Evolutionary conservation across 2,113 vertebrate species (phyloP).

Genomic region (Sminthopsis crassicaudata): DNA sequence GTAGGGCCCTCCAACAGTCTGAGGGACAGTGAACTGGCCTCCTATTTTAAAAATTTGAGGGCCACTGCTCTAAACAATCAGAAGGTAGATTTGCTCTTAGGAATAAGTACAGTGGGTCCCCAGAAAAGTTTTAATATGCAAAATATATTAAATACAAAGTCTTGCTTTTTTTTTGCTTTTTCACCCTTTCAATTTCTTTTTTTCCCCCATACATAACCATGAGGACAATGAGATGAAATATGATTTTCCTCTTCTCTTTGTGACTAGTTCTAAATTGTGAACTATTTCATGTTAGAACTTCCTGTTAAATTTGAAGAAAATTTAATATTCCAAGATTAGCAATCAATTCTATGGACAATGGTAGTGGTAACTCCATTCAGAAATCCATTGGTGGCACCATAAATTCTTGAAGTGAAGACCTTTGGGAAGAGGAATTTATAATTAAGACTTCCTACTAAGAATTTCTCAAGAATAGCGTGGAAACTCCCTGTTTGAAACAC

Average conservation of each 20-base stretch:
- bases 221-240: not conserved
- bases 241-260: not conserved
- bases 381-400: not conserved
- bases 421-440: rapidly evolving
- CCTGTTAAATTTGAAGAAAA: not conserved
- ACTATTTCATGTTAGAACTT: not conserved
- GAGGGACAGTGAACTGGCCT: no score
- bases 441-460: not conserved
- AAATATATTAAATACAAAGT: not conserved
- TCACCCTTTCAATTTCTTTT: not conserved
- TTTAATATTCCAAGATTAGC: slow-evolving; percentile 20
- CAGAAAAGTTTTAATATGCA: not conserved
- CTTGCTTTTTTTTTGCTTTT: not conserved
- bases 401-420: rapidly evolving
- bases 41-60: no score
- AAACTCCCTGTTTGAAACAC: not conserved
- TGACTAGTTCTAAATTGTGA: not conserved
- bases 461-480: not conserved
- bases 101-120: not conserved
- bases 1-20: no score
- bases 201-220: not conserved
- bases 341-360: slow-evolving; percentile 11
- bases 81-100: not conserved
- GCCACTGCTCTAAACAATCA: not conserved
- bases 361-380: slow-evolving; percentile 11